phyloP scores from a whole-genome alignment of 2,113 vertebrate species.

The Pristiophorus japonicus region DNA sequence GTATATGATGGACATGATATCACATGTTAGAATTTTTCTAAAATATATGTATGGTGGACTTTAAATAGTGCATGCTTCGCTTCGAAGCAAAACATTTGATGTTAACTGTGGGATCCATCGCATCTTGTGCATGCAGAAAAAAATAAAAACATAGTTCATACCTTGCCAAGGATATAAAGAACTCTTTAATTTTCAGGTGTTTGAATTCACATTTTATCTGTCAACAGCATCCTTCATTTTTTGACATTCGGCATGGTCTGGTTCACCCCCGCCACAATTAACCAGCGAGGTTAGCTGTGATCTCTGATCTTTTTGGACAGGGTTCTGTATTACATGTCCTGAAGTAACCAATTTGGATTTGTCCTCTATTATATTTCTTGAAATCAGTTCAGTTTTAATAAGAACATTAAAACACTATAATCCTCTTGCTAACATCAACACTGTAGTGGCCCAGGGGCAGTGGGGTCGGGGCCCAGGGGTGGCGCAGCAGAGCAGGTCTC shows the following conservation, averaged over 20 bases:
- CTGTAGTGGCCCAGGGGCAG: no score
- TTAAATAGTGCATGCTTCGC: not conserved
- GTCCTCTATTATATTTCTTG: not conserved
- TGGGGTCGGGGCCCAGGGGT: no score
- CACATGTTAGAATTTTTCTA: not conserved
- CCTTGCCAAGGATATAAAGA: not conserved
- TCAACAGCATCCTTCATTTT: not conserved
- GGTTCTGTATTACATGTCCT: not conserved
- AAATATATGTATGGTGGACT: not conserved
- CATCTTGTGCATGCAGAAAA: not conserved
- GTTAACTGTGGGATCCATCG: not conserved
- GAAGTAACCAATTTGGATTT: not conserved
- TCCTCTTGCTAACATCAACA: not conserved
- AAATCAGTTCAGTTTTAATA: not conserved
- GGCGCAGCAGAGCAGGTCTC: no score
- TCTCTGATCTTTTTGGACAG: not conserved
- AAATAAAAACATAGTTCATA: not conserved
- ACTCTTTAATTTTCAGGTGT: not conserved
- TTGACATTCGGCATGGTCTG: no score
- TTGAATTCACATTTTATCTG: not conserved
- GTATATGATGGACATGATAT: not conserved
- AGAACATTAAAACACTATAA: not conserved
- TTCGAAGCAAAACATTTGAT: not conserved
- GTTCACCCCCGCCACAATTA: no score
- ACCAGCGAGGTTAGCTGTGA: not conserved